phyloP scores from a whole-genome alignment of 2,888 invertebrate species.

The Itoplectis maculator region DNA sequence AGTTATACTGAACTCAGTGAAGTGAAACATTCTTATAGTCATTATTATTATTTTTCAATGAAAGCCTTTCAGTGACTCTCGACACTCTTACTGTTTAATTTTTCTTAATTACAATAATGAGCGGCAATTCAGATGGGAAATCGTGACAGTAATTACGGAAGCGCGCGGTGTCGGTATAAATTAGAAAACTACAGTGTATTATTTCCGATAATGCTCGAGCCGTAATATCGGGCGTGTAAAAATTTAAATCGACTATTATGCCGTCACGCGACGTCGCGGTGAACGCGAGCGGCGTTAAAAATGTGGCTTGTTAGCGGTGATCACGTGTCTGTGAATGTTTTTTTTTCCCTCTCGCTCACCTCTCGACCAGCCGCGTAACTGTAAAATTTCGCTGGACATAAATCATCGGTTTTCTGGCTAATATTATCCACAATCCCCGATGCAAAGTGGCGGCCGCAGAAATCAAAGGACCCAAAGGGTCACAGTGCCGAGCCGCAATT shows the following conservation, averaged over 20 bases:
- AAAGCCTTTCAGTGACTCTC: conserved; percentile 15
- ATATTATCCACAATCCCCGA: conserved; percentile 14
- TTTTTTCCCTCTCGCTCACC: conserved; percentile 19
- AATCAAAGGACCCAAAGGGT: neutral
- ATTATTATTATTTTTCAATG: neutral
- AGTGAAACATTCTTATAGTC: neutral
- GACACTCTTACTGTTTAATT: conserved; percentile 8
- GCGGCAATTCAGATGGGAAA: conserved; percentile 7
- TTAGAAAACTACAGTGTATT: conserved; percentile 49
- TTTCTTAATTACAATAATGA: conserved; percentile 10
- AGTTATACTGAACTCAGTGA: neutral
- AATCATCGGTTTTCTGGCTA: conserved; percentile 50
- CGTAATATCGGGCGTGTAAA: conserved; percentile 28
- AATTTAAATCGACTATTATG: conserved; percentile 49
- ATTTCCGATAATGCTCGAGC: conserved; percentile 51
- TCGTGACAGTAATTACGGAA: conserved; percentile 26
- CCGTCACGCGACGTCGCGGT: conserved; percentile 59
- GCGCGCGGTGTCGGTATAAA: conserved; percentile 35
- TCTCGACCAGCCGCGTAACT: conserved; percentile 39
- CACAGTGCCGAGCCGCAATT: conserved; percentile 4
- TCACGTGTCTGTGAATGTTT: conserved; percentile 3
- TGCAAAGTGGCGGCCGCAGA: conserved; percentile 10
- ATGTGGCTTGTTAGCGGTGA: conserved; percentile 62
- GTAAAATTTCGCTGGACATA: conserved; percentile 51
- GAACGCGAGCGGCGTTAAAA: conserved; percentile 49